Conservation (phyloP, 2,888 invertebrate species). For the Limnephilus lunatus region DNA sequence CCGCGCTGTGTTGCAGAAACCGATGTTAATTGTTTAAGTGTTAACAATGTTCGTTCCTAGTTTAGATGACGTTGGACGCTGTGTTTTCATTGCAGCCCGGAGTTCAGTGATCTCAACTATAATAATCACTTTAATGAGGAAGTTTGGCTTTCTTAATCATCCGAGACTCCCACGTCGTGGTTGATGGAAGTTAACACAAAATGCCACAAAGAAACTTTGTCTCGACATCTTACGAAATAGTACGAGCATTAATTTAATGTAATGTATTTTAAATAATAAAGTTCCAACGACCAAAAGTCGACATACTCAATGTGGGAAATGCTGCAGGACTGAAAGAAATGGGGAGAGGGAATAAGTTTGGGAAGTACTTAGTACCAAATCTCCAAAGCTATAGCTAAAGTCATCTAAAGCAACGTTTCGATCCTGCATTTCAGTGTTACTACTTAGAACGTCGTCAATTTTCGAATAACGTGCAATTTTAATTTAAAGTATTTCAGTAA, state of each 20-base stretch:
- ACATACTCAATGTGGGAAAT: background rate
- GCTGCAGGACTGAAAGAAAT: background rate
- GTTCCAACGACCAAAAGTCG: background rate
- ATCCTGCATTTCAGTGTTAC: background rate
- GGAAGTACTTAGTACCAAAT: background rate
- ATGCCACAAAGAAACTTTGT: background rate
- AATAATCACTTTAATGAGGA: conserved; percentile 34
- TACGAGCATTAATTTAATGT: background rate
- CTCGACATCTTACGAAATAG: background rate
- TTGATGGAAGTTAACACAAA: background rate
- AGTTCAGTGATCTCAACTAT: conserved; percentile 42
- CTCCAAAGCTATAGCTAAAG: background rate
- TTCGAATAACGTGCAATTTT: background rate
- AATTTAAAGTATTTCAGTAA: too few relatives aligned
- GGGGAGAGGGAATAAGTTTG: background rate
- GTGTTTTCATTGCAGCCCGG: conserved; percentile 20
- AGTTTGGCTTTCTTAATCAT: conserved; percentile 45
- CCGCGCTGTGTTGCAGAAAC: conserved; percentile 12
- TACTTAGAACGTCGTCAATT: background rate
- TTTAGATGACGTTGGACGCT: conserved; percentile 16
- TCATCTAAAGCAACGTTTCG: background rate
- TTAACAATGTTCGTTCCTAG: conserved; percentile 23
- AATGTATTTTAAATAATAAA: background rate
- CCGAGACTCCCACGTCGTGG: conserved; percentile 18
- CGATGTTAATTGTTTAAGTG: background rate